phyloP scores from a whole-genome alignment of 2,113 vertebrate genomes.

The Ardeotis arabs region DNA sequence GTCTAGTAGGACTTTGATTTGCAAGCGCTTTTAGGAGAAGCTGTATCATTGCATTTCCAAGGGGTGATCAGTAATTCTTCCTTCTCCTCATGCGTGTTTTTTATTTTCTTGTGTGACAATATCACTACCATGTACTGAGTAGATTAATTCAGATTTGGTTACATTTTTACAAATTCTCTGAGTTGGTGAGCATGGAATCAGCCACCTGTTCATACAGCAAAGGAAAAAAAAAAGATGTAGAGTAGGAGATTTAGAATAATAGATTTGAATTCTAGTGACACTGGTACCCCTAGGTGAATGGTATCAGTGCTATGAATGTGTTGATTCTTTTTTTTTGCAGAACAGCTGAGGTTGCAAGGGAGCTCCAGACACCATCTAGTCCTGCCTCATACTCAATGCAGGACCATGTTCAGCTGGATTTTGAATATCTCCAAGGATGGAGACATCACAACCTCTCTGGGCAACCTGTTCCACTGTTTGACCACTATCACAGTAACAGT shows the following conservation, averaged over 20 bases:
- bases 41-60: neutral
- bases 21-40: neutral
- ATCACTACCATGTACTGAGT: neutral
- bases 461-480: too few relatives aligned
- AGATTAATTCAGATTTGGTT: neutral
- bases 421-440: neutral
- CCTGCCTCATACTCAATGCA: neutral
- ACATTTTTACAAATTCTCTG: neutral
- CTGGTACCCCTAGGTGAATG: neutral
- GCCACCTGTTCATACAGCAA: neutral
- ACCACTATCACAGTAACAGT: too few relatives aligned
- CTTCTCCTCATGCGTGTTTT: neutral
- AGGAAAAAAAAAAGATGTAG: neutral
- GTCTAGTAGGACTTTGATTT: neutral
- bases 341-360: neutral
- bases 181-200: neutral
- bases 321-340: neutral
- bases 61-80: neutral
- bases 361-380: neutral
- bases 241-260: neutral
- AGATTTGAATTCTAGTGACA: neutral
- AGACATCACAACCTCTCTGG: too few relatives aligned
- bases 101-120: neutral
- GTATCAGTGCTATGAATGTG: neutral
- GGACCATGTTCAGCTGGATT: neutral